Percentiles rank a stretch among this genome's conserved stretches.
phyloP scores from a whole-genome alignment of 2,797 vertebrate species.

The Microchirus variegatus region DNA sequence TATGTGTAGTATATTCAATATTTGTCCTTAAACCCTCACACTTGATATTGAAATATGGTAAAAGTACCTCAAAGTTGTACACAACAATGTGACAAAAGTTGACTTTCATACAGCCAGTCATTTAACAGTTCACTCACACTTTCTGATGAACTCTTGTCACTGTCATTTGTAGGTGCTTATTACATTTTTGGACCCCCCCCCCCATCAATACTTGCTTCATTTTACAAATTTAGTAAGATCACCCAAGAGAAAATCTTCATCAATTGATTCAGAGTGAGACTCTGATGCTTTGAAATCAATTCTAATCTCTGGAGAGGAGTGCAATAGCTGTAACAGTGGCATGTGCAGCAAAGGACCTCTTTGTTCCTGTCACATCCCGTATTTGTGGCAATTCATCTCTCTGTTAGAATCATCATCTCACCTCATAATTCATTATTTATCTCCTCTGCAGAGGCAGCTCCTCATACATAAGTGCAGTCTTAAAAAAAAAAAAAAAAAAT shows the following conservation, averaged over 20 bases:
- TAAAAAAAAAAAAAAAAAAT: background rate
- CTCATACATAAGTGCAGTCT: constrained; percentile 12
- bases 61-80: no score
- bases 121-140: background rate
- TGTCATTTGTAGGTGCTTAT: constrained; percentile 17
- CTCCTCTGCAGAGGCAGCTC: constrained; percentile 11
- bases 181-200: constrained; percentile 11
- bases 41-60: no score
- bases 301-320: constrained; percentile 33
- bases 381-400: constrained; percentile 55
- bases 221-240: constrained; percentile 37
- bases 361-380: constrained; percentile 54
- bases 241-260: constrained; percentile 39
- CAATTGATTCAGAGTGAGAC: constrained; percentile 23
- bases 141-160: background rate
- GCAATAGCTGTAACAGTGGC: constrained; percentile 16
- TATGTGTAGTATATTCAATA: no score
- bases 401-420: constrained; percentile 33
- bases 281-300: constrained; percentile 37
- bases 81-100: background rate
- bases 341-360: constrained; percentile 15
- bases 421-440: constrained; percentile 50
- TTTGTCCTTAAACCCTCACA: no score
- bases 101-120: background rate
- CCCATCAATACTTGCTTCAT: constrained; percentile 16